Evolutionary conservation across 2,113 vertebrate species (phyloP), one percentile per base, ranked within the genome.

Genomic region (Myotis brandtii): DNA sequence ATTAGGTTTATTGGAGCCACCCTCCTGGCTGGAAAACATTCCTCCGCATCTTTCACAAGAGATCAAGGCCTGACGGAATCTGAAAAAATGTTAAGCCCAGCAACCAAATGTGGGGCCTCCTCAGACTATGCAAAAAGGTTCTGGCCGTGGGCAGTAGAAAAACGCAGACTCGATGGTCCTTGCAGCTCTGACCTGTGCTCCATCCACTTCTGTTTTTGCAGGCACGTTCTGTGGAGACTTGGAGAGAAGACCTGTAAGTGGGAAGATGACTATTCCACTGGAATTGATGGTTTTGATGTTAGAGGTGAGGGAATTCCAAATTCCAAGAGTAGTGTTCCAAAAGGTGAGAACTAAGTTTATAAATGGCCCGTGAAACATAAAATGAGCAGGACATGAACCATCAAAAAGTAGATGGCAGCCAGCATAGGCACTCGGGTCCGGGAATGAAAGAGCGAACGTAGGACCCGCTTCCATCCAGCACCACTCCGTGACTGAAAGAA

Each of bases 301-400:
- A 87, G 40, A 81, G 70, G 20, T 30, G 56, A 79, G n/a, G 11
- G 70, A 73, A 93, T 46, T 79, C 34, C 90, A 95, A 40, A 67
- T 83, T 96, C 81, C 56, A 32, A 85, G 46, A 48, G 37, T 40
- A 80, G 27, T 21, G 21, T 40, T 64, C 37, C 54, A 50, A 66
- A 92, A 83, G 66, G 86, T 67, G 32, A 30, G 37, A 32, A 43
- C 82, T 18, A 76, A 67, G 50, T 46, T 98, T 98, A 99, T 3
- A 99, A 98, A 98, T 98, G 99, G 62, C 99, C 99, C 0, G 99
- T 99, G 92, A 99, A 96, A 96, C 99, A 99, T 10, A 99, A 98
- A 95, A 99, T 86, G 52, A 99, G 98, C 67, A 99, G 98, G 17
- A 98, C 93, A 4, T 99, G 99, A 95, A 99, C 94, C 3, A 98